These are phyloP conservation scores for Trinectes maculatus DNA, from an alignment of 2,113 vertebrate species.

Conservation along the genomic window DNA sequence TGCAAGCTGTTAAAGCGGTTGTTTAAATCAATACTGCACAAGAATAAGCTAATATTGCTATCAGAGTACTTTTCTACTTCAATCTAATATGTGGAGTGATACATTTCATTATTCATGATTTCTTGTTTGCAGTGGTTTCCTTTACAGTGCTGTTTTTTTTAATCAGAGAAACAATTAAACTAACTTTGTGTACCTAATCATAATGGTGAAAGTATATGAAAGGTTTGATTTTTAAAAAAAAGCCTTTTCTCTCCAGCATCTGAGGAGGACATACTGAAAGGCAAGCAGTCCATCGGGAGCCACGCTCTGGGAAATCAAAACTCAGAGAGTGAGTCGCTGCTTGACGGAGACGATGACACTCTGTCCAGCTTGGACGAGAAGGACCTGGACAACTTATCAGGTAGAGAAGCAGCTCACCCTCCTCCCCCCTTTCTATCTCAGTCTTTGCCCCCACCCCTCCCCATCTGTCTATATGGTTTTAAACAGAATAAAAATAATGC, in stretches of 20 bases:
- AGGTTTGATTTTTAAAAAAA: slow-evolving; percentile 14
- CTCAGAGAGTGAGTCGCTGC: slow-evolving; percentile 88
- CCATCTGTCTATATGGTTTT: background rate
- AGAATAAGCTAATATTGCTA: too few relatives aligned
- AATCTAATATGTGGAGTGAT: background rate
- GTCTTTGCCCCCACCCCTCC: background rate
- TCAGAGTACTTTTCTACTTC: too few relatives aligned
- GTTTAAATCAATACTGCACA: too few relatives aligned
- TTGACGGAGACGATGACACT: slow-evolving; percentile 94
- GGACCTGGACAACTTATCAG: slow-evolving; percentile 93
- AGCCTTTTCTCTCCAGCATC: slow-evolving; percentile 81
- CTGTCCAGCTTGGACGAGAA: slow-evolving; percentile 96
- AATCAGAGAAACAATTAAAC: background rate
- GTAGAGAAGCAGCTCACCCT: slow-evolving; percentile 78
- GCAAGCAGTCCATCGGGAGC: slow-evolving; percentile 93
- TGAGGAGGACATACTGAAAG: slow-evolving; percentile 93
- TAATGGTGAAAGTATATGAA: background rate
- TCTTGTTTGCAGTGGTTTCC: background rate
- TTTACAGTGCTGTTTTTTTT: too few relatives aligned
- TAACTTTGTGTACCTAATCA: background rate
- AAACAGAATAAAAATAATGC: background rate
- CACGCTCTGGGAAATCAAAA: slow-evolving; percentile 93
- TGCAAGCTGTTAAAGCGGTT: background rate
- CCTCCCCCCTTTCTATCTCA: background rate
- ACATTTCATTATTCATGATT: background rate